Percentiles rank a stretch among this genome's conserved stretches.
Evolutionary conservation across 2,113 vertebrate genomes (phyloP).

Genomic region (Turdus rufiventris): DNA sequence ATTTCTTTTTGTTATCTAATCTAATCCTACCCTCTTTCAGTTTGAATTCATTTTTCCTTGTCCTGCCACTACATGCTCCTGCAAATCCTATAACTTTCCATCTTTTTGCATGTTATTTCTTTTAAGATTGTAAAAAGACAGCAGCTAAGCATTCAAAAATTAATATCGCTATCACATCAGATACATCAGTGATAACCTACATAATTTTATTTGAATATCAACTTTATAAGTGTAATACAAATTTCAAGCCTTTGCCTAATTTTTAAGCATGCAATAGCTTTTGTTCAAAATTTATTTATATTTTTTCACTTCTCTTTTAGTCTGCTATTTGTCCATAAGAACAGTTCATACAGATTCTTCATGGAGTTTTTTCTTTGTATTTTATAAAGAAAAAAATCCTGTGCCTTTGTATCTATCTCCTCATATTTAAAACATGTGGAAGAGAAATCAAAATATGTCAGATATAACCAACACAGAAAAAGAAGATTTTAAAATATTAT

Average conservation of each 20-base stretch:
- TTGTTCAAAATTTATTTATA: background rate
- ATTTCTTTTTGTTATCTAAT: background rate
- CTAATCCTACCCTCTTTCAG: background rate
- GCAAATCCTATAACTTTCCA: background rate
- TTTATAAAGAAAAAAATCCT: background rate
- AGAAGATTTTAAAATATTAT: background rate
- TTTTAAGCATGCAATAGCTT: background rate
- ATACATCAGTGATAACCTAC: background rate
- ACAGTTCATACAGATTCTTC: background rate
- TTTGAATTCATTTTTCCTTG: background rate
- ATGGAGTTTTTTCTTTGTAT: background rate
- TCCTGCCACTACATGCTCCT: background rate
- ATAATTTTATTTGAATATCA: background rate
- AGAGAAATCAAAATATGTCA: background rate
- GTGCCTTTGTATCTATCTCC: background rate
- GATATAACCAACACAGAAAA: background rate
- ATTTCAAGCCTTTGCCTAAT: background rate
- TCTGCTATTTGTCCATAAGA: background rate
- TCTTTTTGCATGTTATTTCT: background rate
- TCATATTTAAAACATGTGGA: background rate
- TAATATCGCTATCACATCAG: background rate
- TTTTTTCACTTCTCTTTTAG: background rate
- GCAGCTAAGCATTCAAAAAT: background rate
- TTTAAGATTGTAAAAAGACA: background rate
- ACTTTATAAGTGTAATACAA: background rate